These are phyloP conservation scores for Eubasilissa splendida DNA, from an alignment of 2,888 invertebrate species.

Conservation along the genomic window DNA sequence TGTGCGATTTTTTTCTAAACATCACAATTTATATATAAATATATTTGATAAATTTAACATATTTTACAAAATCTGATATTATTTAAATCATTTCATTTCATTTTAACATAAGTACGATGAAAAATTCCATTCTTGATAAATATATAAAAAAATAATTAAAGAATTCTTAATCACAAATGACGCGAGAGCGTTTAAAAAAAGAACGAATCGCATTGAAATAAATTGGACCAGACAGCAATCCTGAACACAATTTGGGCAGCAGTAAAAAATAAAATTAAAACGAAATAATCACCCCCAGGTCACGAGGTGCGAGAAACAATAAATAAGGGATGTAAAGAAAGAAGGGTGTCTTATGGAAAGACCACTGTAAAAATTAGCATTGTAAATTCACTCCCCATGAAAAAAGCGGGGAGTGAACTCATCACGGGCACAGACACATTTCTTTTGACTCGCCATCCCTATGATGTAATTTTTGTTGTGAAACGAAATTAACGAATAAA, in stretches of 20 bases:
- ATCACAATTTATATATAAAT: too few relatives aligned
- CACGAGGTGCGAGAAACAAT: conserved; percentile 55
- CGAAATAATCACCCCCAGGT: conserved; percentile 55
- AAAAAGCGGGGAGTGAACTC: conserved; percentile 43
- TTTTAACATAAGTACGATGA: too few relatives aligned
- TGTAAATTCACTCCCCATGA: conserved; percentile 53
- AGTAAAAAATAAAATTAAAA: conserved; percentile 57
- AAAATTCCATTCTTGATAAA: too few relatives aligned
- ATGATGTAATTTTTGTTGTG: conserved; percentile 56
- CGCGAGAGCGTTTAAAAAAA: neutral
- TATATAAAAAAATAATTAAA: neutral
- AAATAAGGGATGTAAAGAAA: conserved; percentile 55
- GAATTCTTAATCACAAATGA: neutral
- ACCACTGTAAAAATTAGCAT: conserved; percentile 52
- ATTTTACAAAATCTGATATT: too few relatives aligned
- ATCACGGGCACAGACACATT: conserved; percentile 9
- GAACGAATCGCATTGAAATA: conserved; percentile 25
- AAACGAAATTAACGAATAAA: conserved; percentile 58
- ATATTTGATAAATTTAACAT: too few relatives aligned
- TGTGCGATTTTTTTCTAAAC: too few relatives aligned
- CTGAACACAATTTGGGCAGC: conserved; percentile 42
- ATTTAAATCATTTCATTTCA: too few relatives aligned
- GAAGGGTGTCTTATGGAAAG: conserved; percentile 18
- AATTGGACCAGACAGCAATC: conserved; percentile 34
- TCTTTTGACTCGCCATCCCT: conserved; percentile 36